phyloP scores from a whole-genome alignment of 1,140 invertebrate genomes.

The Penaeus japonicus region DNA sequence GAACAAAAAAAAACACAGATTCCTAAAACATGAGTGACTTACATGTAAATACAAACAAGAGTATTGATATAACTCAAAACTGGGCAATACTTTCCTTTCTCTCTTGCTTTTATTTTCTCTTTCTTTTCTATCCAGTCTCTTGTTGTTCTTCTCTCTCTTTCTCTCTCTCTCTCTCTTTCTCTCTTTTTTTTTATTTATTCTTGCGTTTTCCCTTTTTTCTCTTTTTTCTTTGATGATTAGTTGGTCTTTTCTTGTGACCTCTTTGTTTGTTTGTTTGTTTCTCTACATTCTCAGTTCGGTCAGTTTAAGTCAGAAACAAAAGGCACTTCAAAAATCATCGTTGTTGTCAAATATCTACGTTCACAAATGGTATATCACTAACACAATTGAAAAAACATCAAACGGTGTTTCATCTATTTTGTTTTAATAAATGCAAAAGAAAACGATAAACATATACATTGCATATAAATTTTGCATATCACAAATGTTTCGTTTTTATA shows the following conservation, averaged over 20 bases:
- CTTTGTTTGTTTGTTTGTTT: too few species aligned
- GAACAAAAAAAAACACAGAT: too few species aligned
- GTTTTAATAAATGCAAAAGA: not conserved
- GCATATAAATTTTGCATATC: constrained; percentile 39
- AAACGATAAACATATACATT: not conserved
- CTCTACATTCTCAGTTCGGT: not conserved
- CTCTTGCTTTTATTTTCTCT: too few species aligned
- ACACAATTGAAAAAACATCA: not conserved
- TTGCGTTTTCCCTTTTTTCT: not conserved
- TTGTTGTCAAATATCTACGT: constrained; percentile 29
- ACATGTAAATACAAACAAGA: too few species aligned
- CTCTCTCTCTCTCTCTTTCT: too few species aligned
- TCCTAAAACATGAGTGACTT: too few species aligned
- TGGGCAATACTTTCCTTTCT: too few species aligned
- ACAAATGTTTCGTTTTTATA: constrained; percentile 20
- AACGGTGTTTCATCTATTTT: not conserved
- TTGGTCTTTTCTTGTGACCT: not conserved
- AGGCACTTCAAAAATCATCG: constrained; percentile 26
- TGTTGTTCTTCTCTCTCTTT: too few species aligned
- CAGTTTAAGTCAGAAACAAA: not conserved
- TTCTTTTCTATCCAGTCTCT: too few species aligned
- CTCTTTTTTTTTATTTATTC: not conserved
- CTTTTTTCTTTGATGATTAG: not conserved
- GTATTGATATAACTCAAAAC: too few species aligned
- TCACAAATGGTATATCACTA: not conserved